Base-by-base conservation (phyloP, 2,888 invertebrate genomes). In the Lacanobia oleracea region DNA sequence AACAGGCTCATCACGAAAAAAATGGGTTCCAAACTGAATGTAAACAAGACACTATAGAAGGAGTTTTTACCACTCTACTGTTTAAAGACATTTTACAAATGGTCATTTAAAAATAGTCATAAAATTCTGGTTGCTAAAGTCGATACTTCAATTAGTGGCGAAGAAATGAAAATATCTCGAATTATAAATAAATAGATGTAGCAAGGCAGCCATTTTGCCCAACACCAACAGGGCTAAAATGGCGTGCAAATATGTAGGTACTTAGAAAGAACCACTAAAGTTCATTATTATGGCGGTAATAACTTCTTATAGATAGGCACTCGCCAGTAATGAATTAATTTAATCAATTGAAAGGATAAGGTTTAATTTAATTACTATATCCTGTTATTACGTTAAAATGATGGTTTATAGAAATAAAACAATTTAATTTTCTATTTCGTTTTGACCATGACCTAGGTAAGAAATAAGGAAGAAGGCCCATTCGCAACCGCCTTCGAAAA, bases 231-330 rank as follows among this genome's bases (percentile, higher is more conserved):
- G 7, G 0, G n/a, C 53, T 23, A 45, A 51, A 1, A 50, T 60
- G 27, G 61, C 60, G 48, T 59, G 51, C 40, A 1, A 48, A 48
- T 48, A 48, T 48, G 12, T 12, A 43, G 3, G 3, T 59, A 77
- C 40, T 23, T 40, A 53, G 3, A 37, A 45, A 21, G 40, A n/a
- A 1, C 23, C 51, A 45, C 50, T 78, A 79, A 72, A 54, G 33
- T 56, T 61, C 72, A 71, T 45, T 27, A 57, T 77, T 57, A 71
- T 61, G 37, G 7, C 37, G 18, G 43, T 8, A 27, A 45, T 61
- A 45, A 59, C 23, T 72, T 57, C 54, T 50, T 60, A n/a, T 10
- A 50, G 3, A 8, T 56, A 54, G n/a, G n/a, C 10, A 0, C 9
- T 48, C 0, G 12, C 27, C 10, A 12, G n/a, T 56, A 27, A 45